A percentile compares a stretch with the other conserved stretches of the same genome.
Evolutionary conservation across 2,888 invertebrate species (phyloP).

Genomic region (Ecdyonurus torrentis): DNA sequence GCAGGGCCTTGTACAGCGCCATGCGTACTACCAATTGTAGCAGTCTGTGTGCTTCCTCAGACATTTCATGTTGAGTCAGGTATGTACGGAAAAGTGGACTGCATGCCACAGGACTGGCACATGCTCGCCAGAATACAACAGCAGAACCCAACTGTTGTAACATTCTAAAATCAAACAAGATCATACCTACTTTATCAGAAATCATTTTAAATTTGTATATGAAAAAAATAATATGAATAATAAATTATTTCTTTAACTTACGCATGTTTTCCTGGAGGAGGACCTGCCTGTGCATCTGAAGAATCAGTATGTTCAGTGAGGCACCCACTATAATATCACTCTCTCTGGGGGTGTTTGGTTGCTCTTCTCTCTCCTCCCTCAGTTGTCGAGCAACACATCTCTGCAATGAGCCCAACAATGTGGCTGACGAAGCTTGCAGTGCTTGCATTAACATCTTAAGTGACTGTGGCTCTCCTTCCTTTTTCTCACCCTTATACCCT

Average conservation of each 20-base stretch:
- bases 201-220: too few species aligned
- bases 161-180: too few species aligned
- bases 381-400: too few species aligned
- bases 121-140: conserved; percentile 33
- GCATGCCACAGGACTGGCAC: conserved; percentile 31
- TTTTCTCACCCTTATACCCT: too few species aligned
- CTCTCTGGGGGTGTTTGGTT: not conserved
- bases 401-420: not conserved
- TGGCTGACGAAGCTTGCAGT: conserved; percentile 3
- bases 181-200: too few species aligned
- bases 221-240: too few species aligned
- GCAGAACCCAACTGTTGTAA: not conserved
- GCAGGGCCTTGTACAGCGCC: not conserved
- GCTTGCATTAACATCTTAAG: too few species aligned
- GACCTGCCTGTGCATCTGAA: not conserved
- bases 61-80: conserved; percentile 26
- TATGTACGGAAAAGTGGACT: conserved; percentile 35
- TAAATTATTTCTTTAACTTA: too few species aligned
- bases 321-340: not conserved
- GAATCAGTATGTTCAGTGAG: not conserved
- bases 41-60: conserved; percentile 27
- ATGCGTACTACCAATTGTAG: conserved; percentile 22
- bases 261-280: too few species aligned
- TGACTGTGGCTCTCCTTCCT: too few species aligned
- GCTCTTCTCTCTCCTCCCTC: not conserved